Percentiles rank a stretch among this genome's conserved stretches.
Evolutionary conservation across 37 sponge, comb jelly and placozoan genomes (phyloP).

Genomic region (Bolinopsis microptera): DNA sequence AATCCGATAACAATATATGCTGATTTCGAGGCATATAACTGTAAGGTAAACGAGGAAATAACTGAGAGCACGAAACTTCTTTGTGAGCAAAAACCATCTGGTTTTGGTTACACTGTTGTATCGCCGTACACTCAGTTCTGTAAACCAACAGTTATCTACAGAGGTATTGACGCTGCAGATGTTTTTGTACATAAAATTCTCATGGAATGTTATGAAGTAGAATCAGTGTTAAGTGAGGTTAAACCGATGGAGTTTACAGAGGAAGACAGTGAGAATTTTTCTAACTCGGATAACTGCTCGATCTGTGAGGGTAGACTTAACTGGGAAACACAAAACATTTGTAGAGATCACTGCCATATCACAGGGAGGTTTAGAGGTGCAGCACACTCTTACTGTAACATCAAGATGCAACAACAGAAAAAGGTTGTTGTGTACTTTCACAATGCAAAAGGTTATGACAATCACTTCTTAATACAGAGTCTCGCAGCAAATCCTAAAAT

Average conservation of each 20-base stretch:
- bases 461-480: background rate
- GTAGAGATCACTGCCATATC: conserved; percentile 28
- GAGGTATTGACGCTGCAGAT: background rate
- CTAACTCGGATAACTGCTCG: background rate
- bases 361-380: conserved; percentile 14
- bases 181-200: background rate
- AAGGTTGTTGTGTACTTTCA: background rate
- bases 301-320: background rate
- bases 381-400: background rate
- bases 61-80: background rate
- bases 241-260: background rate
- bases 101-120: conserved; percentile 23
- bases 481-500: background rate
- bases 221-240: background rate
- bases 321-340: background rate
- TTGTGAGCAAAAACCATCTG: conserved; percentile 13
- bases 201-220: background rate
- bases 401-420: background rate
- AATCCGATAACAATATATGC: conserved; percentile 2
- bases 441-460: conserved; percentile 37
- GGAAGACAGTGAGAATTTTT: background rate
- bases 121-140: background rate
- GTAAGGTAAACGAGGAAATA: background rate
- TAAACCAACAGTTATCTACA: background rate
- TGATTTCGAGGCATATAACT: conserved; percentile 8